Conservation (phyloP, 2,888 invertebrate genomes). For the Acanthosepion pharaonis region DNA sequence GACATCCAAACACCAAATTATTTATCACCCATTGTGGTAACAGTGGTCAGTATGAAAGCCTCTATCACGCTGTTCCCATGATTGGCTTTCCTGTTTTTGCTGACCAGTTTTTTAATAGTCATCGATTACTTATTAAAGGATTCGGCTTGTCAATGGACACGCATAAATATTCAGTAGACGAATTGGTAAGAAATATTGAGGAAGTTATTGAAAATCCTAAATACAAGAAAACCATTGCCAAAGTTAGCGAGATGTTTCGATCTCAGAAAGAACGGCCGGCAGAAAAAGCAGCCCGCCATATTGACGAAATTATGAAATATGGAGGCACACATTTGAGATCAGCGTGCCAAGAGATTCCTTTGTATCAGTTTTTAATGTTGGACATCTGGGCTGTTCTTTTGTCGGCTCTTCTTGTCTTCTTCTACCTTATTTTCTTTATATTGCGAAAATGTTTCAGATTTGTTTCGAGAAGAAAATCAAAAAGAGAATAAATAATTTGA, state of each 20-base stretch:
- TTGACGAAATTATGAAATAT: conserved; percentile 48
- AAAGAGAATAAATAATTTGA: background rate
- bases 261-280: conserved; percentile 47
- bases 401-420: background rate
- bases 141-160: conserved; percentile 57
- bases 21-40: conserved; percentile 59
- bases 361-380: conserved; percentile 59
- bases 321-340: conserved; percentile 60
- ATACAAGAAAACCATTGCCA: conserved; percentile 53
- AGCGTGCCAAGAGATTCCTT: conserved; percentile 55
- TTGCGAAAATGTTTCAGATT: conserved; percentile 12
- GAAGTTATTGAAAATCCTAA: conserved; percentile 52
- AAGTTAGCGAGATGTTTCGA: conserved; percentile 53
- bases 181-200: conserved; percentile 52
- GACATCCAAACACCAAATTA: conserved; percentile 50
- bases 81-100: conserved; percentile 55
- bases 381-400: conserved; percentile 48
- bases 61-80: conserved; percentile 58
- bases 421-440: background rate
- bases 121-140: conserved; percentile 52
- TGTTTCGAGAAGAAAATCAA: background rate
- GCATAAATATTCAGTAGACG: conserved; percentile 38
- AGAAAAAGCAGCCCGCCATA: conserved; percentile 2
- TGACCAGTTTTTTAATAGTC: conserved; percentile 55
- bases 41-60: conserved; percentile 57